phyloP scores from a whole-genome alignment of 2,888 invertebrate genomes.

The Coenonympha glycerion region DNA sequence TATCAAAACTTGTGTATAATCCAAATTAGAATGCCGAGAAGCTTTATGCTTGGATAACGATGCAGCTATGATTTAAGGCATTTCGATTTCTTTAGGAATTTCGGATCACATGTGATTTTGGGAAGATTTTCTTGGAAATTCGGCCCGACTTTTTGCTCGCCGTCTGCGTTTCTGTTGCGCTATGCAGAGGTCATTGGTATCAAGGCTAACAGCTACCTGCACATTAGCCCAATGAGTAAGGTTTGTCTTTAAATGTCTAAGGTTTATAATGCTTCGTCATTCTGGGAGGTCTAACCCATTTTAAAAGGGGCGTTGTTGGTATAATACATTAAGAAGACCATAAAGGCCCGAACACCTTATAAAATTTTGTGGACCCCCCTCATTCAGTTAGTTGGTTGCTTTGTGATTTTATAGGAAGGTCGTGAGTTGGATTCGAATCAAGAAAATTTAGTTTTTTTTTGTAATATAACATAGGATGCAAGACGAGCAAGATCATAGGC shows the following conservation, averaged over 20 bases:
- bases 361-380: too few species aligned
- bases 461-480: too few species aligned
- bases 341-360: background rate
- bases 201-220: slow-evolving; percentile 27
- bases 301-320: background rate
- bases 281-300: background rate
- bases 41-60: slow-evolving; percentile 25
- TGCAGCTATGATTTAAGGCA: slow-evolving; percentile 61
- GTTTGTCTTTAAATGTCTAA: background rate
- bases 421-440: too few species aligned
- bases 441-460: too few species aligned
- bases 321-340: background rate
- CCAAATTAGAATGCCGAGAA: slow-evolving; percentile 22
- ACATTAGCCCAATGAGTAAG: slow-evolving; percentile 15
- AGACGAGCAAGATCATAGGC: too few species aligned
- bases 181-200: slow-evolving; percentile 24
- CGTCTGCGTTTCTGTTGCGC: slow-evolving; percentile 25
- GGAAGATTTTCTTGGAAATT: slow-evolving; percentile 32
- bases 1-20: slow-evolving; percentile 32
- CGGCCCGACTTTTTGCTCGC: slow-evolving; percentile 27
- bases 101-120: slow-evolving; percentile 38
- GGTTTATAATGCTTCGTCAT: background rate
- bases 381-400: too few species aligned
- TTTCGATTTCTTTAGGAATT: slow-evolving; percentile 75
- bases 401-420: too few species aligned